A percentile compares a stretch with the other conserved stretches of the same genome.
These are phyloP conservation scores for Alfaro cultratus DNA, from an alignment of 2,797 vertebrate species.

Conservation along the genomic window DNA sequence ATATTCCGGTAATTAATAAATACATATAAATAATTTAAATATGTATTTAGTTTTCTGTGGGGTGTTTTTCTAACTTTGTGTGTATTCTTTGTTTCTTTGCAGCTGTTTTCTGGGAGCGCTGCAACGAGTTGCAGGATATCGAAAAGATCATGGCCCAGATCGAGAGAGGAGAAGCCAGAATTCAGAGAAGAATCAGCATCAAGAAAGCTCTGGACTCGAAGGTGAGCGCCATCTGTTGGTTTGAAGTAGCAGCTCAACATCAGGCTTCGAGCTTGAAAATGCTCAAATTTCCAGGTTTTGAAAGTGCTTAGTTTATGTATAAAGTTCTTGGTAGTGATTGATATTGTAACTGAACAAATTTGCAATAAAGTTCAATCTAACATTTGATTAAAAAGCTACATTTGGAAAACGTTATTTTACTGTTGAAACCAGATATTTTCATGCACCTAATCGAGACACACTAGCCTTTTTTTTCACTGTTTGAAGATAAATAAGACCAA, in stretches of 20 bases:
- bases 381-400: no score
- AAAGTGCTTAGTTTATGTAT: no score
- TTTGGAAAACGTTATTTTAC: no score
- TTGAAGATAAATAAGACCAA: no score
- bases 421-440: no score
- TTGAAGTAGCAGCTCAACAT: not conserved
- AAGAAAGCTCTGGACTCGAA: constrained; percentile 99
- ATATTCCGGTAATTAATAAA: constrained; percentile 88
- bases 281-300: no score
- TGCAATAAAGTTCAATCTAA: no score
- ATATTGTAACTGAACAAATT: no score
- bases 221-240: constrained; percentile 70
- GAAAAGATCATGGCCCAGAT: constrained; percentile 99
- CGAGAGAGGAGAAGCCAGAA: constrained; percentile 96
- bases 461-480: no score
- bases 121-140: constrained; percentile 98
- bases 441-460: no score
- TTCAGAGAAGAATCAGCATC: constrained; percentile 98
- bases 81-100: constrained; percentile 18
- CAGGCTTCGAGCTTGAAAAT: no score
- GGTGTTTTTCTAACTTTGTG: not conserved
- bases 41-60: not conserved
- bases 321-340: no score
- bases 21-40: not conserved
- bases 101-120: constrained; percentile 99